Evolutionary conservation across 2,797 vertebrate genomes (phyloP), one percentile per base, ranked within the genome.

Genomic region (Amniataba percoides): DNA sequence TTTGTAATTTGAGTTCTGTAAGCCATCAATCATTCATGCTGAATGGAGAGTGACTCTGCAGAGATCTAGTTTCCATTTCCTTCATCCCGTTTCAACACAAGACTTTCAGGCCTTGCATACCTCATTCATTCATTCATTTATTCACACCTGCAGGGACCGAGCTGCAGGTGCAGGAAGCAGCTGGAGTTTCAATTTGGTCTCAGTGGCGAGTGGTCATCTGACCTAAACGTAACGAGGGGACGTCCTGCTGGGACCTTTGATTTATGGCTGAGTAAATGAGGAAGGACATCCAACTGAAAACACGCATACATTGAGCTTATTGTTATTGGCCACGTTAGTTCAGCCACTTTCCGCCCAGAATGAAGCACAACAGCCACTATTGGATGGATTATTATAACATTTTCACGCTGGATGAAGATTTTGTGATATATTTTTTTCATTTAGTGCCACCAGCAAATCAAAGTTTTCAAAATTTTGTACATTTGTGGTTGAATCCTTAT

Each of bases 1-100:
- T 78, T 78, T 64, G 70, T 78, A 51, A 69, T 64, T 61, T 45
- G 7, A 71, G 25, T 78, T 88, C 59, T 78, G 63, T 52, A n/a
- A 36, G 63, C 46, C 76, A 27, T 66, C 70, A 5, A 36, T 76
- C 76, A 66, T 63, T 82, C 52, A 31, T 16, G 57, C 25, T 70
- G 62, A 80, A 73, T 61, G 45, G 56, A 36, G 12, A 5, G 19
- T 31, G 42, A 69, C 39, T 16, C 55, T 0, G 11, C 74, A 34
- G 57, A 45, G 72, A 61, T 71, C 62, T 73, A 3, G 62, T 65
- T 78, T 86, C 4, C 12, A 40, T 78, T 80, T 51, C 74, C 58
- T 72, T 78, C 45, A 34, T 19, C 27, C 60, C 65, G 65, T 78
- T 78, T 73, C 63, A 59, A 70, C 39, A 34, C 2, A 7, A 53